Percentiles rank a stretch among this genome's conserved stretches.
Conservation (phyloP, 1,140 invertebrate genomes). For the Ptiloglossa arizonensis region DNA sequence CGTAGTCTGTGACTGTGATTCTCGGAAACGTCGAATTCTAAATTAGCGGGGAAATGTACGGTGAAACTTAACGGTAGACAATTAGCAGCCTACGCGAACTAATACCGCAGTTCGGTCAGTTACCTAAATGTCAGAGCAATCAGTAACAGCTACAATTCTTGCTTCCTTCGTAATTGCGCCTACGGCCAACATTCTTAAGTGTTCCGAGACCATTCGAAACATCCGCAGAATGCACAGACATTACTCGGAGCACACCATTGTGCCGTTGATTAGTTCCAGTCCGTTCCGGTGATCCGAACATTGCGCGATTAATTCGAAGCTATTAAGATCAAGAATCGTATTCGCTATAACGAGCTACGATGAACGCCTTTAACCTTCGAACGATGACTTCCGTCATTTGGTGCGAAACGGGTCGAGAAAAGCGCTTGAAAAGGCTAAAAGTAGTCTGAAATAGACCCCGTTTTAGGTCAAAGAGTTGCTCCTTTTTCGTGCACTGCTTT, state of each 20-base stretch:
- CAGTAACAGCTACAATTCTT: conserved; percentile 1
- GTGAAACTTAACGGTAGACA: background rate
- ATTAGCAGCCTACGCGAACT: conserved; percentile 3
- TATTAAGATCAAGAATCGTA: conserved; percentile 16
- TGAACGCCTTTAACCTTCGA: background rate
- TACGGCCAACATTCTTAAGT: conserved; percentile 1
- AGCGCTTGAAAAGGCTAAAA: too few species aligned
- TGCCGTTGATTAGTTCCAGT: conserved; percentile 12
- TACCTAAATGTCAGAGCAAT: conserved; percentile 33
- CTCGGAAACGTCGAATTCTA: background rate
- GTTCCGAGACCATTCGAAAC: background rate
- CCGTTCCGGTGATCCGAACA: background rate
- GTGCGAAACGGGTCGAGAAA: background rate
- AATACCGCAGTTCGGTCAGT: conserved; percentile 12
- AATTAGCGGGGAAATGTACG: background rate
- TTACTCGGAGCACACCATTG: too few species aligned
- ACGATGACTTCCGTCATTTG: background rate
- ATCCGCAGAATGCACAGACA: conserved; percentile 20
- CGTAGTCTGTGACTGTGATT: too few species aligned
- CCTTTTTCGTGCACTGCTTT: too few species aligned
- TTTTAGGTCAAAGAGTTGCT: too few species aligned
- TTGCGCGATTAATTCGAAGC: conserved; percentile 1
- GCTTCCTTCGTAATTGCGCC: background rate
- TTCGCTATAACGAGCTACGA: too few species aligned
- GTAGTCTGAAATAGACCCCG: too few species aligned